phyloP scores from a whole-genome alignment of 2,888 invertebrate species.

The Orchesellides sinensis region DNA sequence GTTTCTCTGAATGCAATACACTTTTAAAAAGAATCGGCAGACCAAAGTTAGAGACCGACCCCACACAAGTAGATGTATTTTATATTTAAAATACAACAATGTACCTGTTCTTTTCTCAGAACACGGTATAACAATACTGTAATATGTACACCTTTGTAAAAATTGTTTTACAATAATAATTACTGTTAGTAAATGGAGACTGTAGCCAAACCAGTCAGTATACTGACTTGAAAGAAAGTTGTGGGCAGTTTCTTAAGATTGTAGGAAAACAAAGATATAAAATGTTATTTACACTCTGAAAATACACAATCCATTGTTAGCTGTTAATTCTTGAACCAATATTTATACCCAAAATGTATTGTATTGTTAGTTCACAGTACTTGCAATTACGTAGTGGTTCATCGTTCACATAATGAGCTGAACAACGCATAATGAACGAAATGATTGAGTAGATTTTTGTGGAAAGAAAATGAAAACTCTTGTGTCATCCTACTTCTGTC shows the following conservation, averaged over 20 bases:
- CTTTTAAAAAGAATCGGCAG: no score
- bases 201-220: neutral
- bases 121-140: neutral
- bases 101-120: neutral
- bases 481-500: no score
- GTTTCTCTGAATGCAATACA: neutral
- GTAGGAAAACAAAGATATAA: neutral
- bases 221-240: neutral
- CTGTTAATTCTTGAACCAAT: conserved; percentile 11
- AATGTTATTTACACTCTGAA: neutral
- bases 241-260: neutral
- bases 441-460: conserved; percentile 18
- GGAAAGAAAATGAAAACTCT: neutral
- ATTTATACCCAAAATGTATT: neutral
- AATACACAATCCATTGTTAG: conserved; percentile 4
- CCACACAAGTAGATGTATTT: no score
- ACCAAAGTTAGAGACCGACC: no score
- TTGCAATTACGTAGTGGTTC: no score
- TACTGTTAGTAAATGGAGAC: neutral
- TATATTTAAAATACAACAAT: neutral
- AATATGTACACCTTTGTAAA: neutral
- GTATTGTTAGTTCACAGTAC: no score
- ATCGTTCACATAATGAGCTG: no score
- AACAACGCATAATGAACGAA: conserved; percentile 38
- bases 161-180: neutral